Evolutionary conservation across 2,888 invertebrate species (phyloP).

Genomic region (Eupeodes luniger): DNA sequence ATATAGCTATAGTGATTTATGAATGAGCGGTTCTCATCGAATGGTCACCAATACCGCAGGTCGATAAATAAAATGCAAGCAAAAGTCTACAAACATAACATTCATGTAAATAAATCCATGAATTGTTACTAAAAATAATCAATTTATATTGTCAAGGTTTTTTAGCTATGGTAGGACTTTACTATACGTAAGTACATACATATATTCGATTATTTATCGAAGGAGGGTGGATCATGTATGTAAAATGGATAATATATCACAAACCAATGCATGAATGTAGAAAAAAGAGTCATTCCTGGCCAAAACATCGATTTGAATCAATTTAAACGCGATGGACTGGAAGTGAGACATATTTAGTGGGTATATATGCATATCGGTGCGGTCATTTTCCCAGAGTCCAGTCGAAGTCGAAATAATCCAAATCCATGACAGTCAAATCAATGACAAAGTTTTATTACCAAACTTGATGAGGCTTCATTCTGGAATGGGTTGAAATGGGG

Average conservation of each 20-base stretch:
- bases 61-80: slow-evolving; percentile 72
- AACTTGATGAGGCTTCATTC: slow-evolving; percentile 7
- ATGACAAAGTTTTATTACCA: slow-evolving; percentile 70
- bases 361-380: slow-evolving; percentile 32
- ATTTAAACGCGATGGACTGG: slow-evolving; percentile 70
- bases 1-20: slow-evolving; percentile 57
- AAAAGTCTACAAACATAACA: slow-evolving; percentile 53
- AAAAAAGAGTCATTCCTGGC: slow-evolving; percentile 44
- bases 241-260: neutral
- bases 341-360: slow-evolving; percentile 74
- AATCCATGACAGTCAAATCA: slow-evolving; percentile 65
- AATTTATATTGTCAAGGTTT: slow-evolving; percentile 59
- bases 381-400: slow-evolving; percentile 60
- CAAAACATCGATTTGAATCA: slow-evolving; percentile 76
- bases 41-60: slow-evolving; percentile 75
- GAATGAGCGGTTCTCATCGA: slow-evolving; percentile 74
- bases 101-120: slow-evolving; percentile 73
- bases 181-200: neutral
- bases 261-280: neutral
- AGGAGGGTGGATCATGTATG: neutral
- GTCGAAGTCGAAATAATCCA: slow-evolving; percentile 4
- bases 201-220: too few relatives aligned
- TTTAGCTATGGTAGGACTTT: neutral
- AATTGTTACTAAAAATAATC: slow-evolving; percentile 74
- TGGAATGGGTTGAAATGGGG: neutral